Conservation (phyloP, 2,113 vertebrate species). For the Aspiorhynchus laticeps region DNA sequence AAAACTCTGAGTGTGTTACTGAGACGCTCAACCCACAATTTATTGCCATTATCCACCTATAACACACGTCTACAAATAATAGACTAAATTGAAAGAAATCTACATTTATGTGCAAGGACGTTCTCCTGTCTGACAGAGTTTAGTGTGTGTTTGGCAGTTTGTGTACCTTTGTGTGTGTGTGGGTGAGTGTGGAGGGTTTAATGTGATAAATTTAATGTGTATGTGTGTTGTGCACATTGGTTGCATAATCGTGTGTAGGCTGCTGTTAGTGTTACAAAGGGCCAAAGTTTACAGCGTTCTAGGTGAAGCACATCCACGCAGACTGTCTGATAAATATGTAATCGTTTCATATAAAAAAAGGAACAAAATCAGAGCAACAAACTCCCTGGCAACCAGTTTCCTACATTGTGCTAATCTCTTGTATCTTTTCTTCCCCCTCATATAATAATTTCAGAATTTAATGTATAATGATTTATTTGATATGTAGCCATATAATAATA, state of each 20-base stretch:
- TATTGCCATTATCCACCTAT: constrained; percentile 2
- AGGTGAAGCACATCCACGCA: background rate
- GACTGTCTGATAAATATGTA: background rate
- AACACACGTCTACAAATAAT: background rate
- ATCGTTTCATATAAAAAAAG: background rate
- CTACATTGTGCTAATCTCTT: background rate
- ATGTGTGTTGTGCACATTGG: background rate
- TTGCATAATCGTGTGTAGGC: constrained; percentile 47
- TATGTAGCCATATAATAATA: background rate
- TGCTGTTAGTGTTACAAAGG: constrained; percentile 35
- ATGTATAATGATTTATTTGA: background rate
- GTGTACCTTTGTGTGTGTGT: background rate
- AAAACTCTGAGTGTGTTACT: background rate
- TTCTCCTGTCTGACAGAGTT: constrained; percentile 3
- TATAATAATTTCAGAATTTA: background rate
- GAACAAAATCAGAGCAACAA: background rate
- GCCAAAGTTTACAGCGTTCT: constrained; percentile 28
- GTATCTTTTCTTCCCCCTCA: background rate
- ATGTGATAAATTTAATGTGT: constrained; percentile 22
- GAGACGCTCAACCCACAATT: background rate
- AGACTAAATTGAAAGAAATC: too few species aligned
- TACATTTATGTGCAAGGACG: background rate
- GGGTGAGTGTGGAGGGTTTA: constrained; percentile 14
- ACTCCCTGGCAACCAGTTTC: background rate
- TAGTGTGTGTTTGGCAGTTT: background rate